These are phyloP conservation scores for Pterocles burchelli DNA, from an alignment of 2,113 vertebrate genomes.

Conservation along the genomic window DNA sequence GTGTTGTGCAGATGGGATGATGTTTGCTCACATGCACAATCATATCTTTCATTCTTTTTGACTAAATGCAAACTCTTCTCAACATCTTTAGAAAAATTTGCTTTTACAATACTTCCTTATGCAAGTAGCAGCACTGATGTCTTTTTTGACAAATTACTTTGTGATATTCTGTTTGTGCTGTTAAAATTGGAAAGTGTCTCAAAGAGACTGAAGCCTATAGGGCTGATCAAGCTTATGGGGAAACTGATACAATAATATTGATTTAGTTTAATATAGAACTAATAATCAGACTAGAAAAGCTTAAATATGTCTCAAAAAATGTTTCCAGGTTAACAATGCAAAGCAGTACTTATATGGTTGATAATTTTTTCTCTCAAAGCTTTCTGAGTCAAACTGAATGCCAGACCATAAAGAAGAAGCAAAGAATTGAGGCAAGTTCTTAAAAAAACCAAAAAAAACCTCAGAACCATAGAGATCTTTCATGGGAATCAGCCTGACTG, in stretches of 20 bases:
- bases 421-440: neutral
- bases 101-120: neutral
- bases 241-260: neutral
- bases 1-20: neutral
- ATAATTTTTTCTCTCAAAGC: neutral
- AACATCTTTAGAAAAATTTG: neutral
- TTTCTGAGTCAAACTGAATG: neutral
- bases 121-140: neutral
- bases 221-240: fast-evolving
- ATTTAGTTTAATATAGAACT: neutral
- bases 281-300: neutral
- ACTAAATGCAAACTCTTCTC: neutral
- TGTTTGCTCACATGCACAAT: neutral
- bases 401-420: neutral
- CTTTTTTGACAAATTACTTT: neutral
- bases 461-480: neutral
- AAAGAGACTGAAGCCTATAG: neutral
- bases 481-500: neutral
- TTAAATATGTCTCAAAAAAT: neutral
- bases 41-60: neutral
- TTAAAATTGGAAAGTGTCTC: neutral
- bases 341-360: neutral
- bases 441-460: neutral
- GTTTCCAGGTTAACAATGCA: neutral
- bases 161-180: neutral